phyloP scores from a whole-genome alignment of 2,797 vertebrate species.

The Harpagifer antarcticus region DNA sequence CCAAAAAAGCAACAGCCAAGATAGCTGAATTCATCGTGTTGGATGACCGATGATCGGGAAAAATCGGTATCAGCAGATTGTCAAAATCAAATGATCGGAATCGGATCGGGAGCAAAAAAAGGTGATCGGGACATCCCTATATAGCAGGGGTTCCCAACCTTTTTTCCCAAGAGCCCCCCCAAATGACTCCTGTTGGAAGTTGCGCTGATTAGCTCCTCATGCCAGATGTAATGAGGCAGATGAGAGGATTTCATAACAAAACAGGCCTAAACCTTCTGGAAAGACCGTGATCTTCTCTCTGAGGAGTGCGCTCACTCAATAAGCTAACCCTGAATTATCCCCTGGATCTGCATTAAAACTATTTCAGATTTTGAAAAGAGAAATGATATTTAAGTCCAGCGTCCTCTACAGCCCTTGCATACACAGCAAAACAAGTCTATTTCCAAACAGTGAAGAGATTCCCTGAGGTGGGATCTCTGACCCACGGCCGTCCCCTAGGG shows the following conservation, averaged over 20 bases:
- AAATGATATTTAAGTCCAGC: constrained; percentile 2
- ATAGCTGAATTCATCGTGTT: too few relatives aligned
- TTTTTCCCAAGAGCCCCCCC: too few relatives aligned
- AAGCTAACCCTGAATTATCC: neutral
- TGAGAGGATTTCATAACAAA: constrained; percentile 1
- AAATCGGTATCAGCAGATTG: too few relatives aligned
- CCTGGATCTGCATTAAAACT: constrained; percentile 1
- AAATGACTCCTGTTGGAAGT: too few relatives aligned
- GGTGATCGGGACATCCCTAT: too few relatives aligned
- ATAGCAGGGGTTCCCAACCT: too few relatives aligned
- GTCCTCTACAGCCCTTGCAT: constrained; percentile 3
- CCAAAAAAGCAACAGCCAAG: too few relatives aligned
- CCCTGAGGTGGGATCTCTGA: constrained; percentile 59
- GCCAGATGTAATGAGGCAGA: too few relatives aligned
- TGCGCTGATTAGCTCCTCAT: neutral
- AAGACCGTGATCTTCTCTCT: neutral
- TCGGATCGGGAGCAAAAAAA: too few relatives aligned
- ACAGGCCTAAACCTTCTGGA: neutral
- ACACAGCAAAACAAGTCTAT: constrained; percentile 49
- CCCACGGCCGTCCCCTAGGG: constrained; percentile 53
- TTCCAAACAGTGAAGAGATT: constrained; percentile 58
- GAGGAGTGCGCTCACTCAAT: neutral
- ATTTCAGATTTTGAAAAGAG: neutral
- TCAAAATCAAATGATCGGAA: too few relatives aligned
- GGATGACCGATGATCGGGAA: too few relatives aligned